Percentiles rank a stretch among this genome's conserved stretches.
phyloP scores from a whole-genome alignment of 2,113 vertebrate genomes.

The Gymnorhina tibicen region DNA sequence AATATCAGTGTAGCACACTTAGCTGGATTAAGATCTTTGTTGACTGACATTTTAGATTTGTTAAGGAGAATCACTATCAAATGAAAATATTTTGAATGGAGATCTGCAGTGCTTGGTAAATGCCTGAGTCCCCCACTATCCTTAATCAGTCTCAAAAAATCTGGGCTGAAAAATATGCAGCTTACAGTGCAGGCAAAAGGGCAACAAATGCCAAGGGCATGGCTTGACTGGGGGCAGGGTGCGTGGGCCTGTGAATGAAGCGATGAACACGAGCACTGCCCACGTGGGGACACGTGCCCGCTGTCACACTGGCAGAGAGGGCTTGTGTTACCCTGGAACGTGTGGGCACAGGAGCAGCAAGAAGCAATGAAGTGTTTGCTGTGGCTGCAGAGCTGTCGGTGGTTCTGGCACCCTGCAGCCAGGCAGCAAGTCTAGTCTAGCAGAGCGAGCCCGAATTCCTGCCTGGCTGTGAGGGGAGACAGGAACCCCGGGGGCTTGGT shows the following conservation, averaged over 20 bases:
- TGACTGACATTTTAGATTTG: neutral
- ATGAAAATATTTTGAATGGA: neutral
- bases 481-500: neutral
- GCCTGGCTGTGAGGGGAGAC: neutral
- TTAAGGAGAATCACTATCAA: neutral
- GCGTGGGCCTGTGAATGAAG: neutral
- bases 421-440: neutral
- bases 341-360: neutral
- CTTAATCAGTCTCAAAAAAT: neutral
- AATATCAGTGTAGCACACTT: neutral
- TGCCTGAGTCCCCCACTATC: neutral
- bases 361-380: neutral
- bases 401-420: neutral
- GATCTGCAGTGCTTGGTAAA: neutral
- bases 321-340: rapidly evolving
- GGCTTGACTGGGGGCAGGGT: neutral
- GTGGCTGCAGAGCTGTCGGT: neutral
- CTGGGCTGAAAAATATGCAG: neutral
- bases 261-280: neutral
- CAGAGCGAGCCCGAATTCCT: neutral
- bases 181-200: neutral
- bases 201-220: neutral
- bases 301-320: neutral
- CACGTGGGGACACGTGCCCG: neutral
- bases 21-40: constrained; percentile 1